phyloP scores from a whole-genome alignment of 2,113 vertebrate species.

The Daboia siamensis region DNA sequence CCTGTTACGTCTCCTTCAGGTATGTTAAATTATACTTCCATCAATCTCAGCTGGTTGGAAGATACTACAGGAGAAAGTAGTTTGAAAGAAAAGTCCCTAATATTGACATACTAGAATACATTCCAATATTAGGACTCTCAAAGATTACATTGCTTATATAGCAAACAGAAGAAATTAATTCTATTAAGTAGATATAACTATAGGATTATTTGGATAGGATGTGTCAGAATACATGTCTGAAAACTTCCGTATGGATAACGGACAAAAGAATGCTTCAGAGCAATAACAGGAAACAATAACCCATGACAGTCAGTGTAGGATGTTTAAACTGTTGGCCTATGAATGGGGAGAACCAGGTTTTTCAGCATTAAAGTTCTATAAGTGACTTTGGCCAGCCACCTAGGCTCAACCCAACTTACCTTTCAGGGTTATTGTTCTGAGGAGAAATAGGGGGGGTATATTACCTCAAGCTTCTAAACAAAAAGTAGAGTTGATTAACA shows the following conservation, averaged over 20 bases:
- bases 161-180: background rate
- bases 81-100: background rate
- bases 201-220: background rate
- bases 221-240: background rate
- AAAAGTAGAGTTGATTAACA: background rate
- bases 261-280: background rate
- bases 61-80: background rate
- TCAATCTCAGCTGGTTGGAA: background rate
- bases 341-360: background rate
- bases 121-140: background rate
- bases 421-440: background rate
- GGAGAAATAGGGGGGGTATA: background rate
- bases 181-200: background rate
- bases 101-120: background rate
- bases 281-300: background rate
- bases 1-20: background rate
- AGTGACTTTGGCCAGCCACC: background rate
- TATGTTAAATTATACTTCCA: background rate
- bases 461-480: background rate
- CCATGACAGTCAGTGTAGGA: background rate
- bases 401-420: background rate
- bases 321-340: background rate
- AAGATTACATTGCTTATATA: background rate
- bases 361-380: background rate
- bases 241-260: background rate